Percentiles rank a stretch among this genome's conserved stretches.
phyloP scores from a whole-genome alignment of 2,888 invertebrate species.

The Andrena bucephala region DNA sequence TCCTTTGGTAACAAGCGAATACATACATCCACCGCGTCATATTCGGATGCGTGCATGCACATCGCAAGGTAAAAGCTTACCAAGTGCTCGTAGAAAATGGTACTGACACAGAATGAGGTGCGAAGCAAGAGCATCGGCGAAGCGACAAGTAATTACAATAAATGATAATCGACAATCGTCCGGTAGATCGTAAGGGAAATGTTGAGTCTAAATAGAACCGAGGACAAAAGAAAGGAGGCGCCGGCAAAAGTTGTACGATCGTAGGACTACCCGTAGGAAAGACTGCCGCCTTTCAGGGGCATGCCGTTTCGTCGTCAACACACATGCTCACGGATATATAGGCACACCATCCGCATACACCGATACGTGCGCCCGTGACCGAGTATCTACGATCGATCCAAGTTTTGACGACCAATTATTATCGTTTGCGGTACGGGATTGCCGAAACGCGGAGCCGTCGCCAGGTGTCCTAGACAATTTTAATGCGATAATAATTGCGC shows the following conservation, averaged over 20 bases:
- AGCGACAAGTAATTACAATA: conserved; percentile 1
- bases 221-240: too few relatives aligned
- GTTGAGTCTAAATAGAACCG: not conserved
- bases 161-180: not conserved
- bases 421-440: conserved; percentile 14
- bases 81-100: too few relatives aligned
- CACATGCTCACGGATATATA: not conserved
- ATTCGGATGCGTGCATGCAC: not conserved
- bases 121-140: too few relatives aligned
- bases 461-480: not conserved
- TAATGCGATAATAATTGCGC: conserved; percentile 2
- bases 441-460: not conserved
- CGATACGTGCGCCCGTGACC: not conserved
- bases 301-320: not conserved
- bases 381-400: not conserved
- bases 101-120: too few relatives aligned
- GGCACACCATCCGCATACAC: not conserved
- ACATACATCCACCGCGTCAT: not conserved
- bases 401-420: conserved; percentile 31
- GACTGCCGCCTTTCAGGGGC: conserved; percentile 63
- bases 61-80: not conserved
- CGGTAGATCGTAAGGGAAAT: not conserved
- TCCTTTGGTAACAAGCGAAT: not conserved
- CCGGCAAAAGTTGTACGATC: conserved; percentile 31
- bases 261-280: conserved; percentile 48